A percentile compares a stretch with the other conserved stretches of the same genome.
Conservation (phyloP, 2,113 vertebrate species). For the Tachycineta bicolor region DNA sequence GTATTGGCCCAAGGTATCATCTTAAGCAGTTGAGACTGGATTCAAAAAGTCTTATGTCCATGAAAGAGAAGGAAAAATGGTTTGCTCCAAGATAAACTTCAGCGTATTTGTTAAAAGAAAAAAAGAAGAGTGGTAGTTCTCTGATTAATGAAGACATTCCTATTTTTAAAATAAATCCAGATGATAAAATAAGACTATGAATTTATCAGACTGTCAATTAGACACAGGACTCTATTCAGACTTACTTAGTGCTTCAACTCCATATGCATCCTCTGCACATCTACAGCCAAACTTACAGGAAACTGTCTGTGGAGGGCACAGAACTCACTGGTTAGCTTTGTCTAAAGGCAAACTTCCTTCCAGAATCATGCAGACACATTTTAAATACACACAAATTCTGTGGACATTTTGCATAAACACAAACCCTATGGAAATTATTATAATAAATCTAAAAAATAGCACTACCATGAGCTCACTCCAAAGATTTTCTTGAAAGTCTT, state of each 20-base stretch:
- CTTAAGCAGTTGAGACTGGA: not conserved
- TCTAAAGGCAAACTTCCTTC: not conserved
- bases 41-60: not conserved
- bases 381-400: not conserved
- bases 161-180: not conserved
- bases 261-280: slow-evolving; percentile 54
- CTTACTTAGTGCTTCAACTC: slow-evolving; percentile 67
- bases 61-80: not conserved
- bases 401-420: not conserved
- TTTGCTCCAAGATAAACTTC: not conserved
- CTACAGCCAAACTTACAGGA: slow-evolving; percentile 71
- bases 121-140: not conserved
- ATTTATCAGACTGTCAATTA: not conserved
- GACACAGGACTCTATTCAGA: not conserved
- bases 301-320: slow-evolving; percentile 41
- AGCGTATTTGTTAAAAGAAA: not conserved
- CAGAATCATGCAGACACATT: not conserved
- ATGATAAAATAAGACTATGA: not conserved
- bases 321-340: slow-evolving; percentile 14
- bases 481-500: not conserved
- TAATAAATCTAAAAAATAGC: not conserved
- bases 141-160: not conserved
- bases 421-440: not conserved
- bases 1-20: not conserved
- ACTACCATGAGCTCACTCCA: not conserved